Evolutionary conservation across 2,888 invertebrate species (phyloP).

Genomic region (Drosophila infuscata): DNA sequence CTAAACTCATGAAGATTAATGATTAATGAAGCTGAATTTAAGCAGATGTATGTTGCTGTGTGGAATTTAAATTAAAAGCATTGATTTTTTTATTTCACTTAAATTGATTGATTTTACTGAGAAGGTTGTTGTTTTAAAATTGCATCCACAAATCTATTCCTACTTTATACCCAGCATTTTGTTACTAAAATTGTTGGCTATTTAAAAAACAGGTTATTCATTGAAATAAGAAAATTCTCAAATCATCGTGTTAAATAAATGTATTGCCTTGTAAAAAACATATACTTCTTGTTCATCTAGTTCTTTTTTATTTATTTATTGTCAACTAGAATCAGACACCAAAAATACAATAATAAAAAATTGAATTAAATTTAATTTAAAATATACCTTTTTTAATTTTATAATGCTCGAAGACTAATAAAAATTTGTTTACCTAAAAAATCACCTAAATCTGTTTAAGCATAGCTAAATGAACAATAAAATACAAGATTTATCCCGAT

Average conservation of each 20-base stretch:
- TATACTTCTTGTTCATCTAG: too few species aligned
- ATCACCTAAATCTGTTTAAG: background rate
- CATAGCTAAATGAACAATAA: background rate
- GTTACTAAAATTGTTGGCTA: background rate
- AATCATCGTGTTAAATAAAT: background rate
- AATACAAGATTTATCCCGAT: background rate
- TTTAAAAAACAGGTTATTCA: background rate
- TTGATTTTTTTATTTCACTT: background rate
- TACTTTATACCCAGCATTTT: background rate
- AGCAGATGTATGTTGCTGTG: background rate
- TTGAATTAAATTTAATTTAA: too few species aligned
- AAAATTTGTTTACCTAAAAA: background rate
- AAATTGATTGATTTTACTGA: background rate
- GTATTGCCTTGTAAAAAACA: background rate
- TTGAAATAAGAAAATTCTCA: background rate
- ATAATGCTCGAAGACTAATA: too few species aligned
- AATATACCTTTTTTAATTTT: too few species aligned
- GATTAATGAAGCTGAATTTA: background rate
- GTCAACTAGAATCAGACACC: too few species aligned
- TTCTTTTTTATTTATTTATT: too few species aligned
- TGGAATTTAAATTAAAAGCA: background rate
- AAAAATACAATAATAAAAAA: too few species aligned
- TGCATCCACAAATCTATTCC: background rate
- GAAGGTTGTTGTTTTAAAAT: background rate
- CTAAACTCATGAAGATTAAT: conserved; percentile 2